phyloP scores from a whole-genome alignment of 2,113 vertebrate genomes.

The Hemicordylus capensis region DNA sequence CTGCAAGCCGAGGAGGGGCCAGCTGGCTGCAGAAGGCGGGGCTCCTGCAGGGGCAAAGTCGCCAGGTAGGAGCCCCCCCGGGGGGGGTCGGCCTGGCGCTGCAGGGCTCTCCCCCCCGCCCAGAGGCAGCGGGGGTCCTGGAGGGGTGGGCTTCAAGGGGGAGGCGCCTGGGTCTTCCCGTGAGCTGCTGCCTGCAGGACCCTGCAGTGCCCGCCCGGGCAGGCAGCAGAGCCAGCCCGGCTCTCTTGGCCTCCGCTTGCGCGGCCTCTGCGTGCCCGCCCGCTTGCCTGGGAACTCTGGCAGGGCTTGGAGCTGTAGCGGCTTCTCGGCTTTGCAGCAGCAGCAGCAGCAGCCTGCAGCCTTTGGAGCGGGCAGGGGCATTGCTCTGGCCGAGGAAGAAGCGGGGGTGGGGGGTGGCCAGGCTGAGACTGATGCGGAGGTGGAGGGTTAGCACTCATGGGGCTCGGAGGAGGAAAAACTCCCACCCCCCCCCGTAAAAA shows the following conservation, averaged over 20 bases:
- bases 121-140: neutral
- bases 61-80: neutral
- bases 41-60: neutral
- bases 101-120: neutral
- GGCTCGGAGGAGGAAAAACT: too few relatives aligned
- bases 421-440: too few relatives aligned
- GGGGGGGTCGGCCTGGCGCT: neutral
- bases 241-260: neutral
- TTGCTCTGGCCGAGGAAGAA: neutral
- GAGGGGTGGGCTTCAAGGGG: too few relatives aligned
- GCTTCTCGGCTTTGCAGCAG: too few relatives aligned
- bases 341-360: too few relatives aligned
- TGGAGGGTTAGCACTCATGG: too few relatives aligned
- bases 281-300: neutral
- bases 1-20: neutral
- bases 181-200: neutral
- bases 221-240: neutral
- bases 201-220: neutral
- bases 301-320: too few relatives aligned
- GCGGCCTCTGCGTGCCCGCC: neutral
- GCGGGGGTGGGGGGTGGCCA: neutral
- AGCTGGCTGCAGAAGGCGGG: neutral
- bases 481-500: neutral
- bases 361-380: too few relatives aligned
- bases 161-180: too few relatives aligned